Conservation (phyloP, 2,797 vertebrate species). For the Crocodylus rhombifer region DNA sequence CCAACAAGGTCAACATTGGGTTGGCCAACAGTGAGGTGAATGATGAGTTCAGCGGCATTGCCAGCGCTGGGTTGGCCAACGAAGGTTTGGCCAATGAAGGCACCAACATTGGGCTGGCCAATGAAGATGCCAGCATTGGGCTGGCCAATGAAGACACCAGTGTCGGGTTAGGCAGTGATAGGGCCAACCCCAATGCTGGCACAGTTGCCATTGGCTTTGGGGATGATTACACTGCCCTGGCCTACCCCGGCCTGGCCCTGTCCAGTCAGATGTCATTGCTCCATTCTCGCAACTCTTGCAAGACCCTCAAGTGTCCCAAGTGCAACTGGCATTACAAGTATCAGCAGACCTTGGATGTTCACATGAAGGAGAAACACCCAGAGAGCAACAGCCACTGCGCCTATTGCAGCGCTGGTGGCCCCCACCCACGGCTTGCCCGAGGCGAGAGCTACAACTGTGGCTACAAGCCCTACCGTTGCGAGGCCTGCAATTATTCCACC, state of each 20-base stretch:
- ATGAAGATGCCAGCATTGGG: not conserved
- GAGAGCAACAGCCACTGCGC: constrained; percentile 78
- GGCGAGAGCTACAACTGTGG: constrained; percentile 81
- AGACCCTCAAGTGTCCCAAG: constrained; percentile 82
- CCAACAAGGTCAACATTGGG: not conserved
- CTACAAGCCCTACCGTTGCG: constrained; percentile 81
- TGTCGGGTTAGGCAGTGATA: not conserved
- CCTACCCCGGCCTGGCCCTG: constrained; percentile 76
- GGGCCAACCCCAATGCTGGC: not conserved
- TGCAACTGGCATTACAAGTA: constrained; percentile 85
- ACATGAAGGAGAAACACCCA: constrained; percentile 80
- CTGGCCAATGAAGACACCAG: not conserved
- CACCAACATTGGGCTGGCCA: no score
- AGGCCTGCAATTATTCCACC: constrained; percentile 81
- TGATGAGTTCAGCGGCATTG: no score
- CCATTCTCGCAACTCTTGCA: constrained; percentile 80
- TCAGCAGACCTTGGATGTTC: constrained; percentile 80
- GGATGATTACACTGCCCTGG: constrained; percentile 43
- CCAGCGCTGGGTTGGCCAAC: not conserved
- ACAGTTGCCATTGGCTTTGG: not conserved
- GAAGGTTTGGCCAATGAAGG: no score
- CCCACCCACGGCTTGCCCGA: constrained; percentile 76
- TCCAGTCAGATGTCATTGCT: constrained; percentile 79
- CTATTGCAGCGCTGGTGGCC: constrained; percentile 72
- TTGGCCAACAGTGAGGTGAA: not conserved